Percentiles rank a stretch among this genome's conserved stretches.
phyloP scores from a whole-genome alignment of 2,888 invertebrate species.

The Epistrophe grossulariae region DNA sequence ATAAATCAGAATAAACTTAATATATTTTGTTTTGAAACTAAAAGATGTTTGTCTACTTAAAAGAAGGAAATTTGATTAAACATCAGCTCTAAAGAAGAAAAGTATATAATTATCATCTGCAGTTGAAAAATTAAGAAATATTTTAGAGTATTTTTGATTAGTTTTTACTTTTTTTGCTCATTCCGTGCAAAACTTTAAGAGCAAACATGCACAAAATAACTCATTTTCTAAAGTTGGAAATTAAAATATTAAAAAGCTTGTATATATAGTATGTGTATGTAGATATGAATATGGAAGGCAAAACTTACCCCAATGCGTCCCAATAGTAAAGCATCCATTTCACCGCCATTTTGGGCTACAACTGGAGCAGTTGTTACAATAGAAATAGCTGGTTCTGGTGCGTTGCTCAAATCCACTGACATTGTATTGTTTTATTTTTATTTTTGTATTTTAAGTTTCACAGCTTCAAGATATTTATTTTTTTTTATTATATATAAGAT shows the following conservation, averaged over 20 bases:
- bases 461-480: constrained; percentile 25
- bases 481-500: constrained; percentile 15
- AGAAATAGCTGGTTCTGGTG: constrained; percentile 82
- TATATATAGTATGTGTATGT: constrained; percentile 54
- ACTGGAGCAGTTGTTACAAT: constrained; percentile 82
- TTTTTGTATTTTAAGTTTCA: constrained; percentile 31
- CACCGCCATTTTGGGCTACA: constrained; percentile 86
- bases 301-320: constrained; percentile 91
- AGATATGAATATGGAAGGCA: constrained; percentile 66
- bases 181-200: constrained; percentile 20
- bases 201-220: constrained; percentile 32
- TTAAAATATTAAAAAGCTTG: constrained; percentile 57
- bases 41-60: constrained; percentile 1
- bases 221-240: constrained; percentile 6
- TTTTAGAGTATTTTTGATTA: not conserved
- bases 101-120: not conserved
- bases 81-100: not conserved
- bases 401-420: constrained; percentile 82
- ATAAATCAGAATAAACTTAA: too few species aligned
- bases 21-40: not conserved
- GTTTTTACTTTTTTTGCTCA: not conserved
- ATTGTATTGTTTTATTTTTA: constrained; percentile 76
- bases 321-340: constrained; percentile 91
- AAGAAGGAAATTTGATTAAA: not conserved
- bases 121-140: not conserved